phyloP scores from a whole-genome alignment of 2,797 vertebrate species.

The Lagocephalus sceleratus region DNA sequence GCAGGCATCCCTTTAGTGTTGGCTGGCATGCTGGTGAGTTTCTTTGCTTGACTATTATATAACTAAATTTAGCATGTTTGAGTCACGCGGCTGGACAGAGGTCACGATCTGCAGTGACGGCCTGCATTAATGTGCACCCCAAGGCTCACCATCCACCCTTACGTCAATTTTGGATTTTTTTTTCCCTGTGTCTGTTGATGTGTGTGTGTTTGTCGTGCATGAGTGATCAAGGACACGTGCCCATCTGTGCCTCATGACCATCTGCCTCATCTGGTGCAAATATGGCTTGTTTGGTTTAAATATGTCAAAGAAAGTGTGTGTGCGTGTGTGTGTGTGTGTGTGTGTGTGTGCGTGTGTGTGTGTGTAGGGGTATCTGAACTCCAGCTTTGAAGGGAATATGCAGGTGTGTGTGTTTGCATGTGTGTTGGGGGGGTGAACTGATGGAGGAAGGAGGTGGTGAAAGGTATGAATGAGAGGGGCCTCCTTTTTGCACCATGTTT shows the following conservation, averaged over 20 bases:
- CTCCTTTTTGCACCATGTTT: slow-evolving; percentile 15
- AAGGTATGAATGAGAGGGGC: slow-evolving; percentile 58
- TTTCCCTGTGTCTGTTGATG: not conserved
- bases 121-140: slow-evolving; percentile 64
- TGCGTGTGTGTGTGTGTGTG: slow-evolving; percentile 9
- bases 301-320: slow-evolving; percentile 14
- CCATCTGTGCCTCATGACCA: slow-evolving; percentile 51
- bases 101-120: slow-evolving; percentile 60
- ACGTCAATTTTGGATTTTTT: slow-evolving; percentile 42
- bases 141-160: slow-evolving; percentile 53
- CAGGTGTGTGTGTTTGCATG: slow-evolving; percentile 1
- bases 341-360: slow-evolving; percentile 7
- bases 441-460: slow-evolving; percentile 51
- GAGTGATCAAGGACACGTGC: slow-evolving; percentile 57
- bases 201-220: slow-evolving; percentile 31
- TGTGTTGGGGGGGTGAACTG: slow-evolving; percentile 20
- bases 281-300: slow-evolving; percentile 37
- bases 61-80: slow-evolving; percentile 65
- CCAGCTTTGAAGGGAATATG: slow-evolving; percentile 23
- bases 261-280: slow-evolving; percentile 47
- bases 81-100: slow-evolving; percentile 64
- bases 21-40: slow-evolving; percentile 56
- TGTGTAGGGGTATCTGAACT: slow-evolving; percentile 25
- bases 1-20: slow-evolving; percentile 60
- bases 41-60: slow-evolving; percentile 47